Base-by-base conservation (phyloP, 1,140 invertebrate species). In the Conopomorpha cramerella region DNA sequence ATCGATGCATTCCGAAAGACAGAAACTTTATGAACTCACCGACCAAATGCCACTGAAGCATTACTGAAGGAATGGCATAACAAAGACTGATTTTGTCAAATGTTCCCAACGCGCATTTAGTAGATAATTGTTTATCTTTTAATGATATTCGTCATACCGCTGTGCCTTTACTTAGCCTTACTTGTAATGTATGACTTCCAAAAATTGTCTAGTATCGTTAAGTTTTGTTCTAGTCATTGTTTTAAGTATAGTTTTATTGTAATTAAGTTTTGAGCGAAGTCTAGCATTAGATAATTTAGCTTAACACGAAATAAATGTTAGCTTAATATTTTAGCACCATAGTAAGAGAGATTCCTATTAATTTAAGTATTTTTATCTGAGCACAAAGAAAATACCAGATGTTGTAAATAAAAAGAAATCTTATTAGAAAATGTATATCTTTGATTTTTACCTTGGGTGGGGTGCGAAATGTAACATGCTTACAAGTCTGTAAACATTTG, bases 301-400 rank as follows among this genome's bases (percentile, higher is more conserved):
- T 14, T 30, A 11, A 14, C 3, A 6, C 11, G 3, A 11, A 30
- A 6, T 30, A 30, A 30, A 30, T 14, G 13, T n/a, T n/a, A n/a
- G n/a, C n/a, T n/a, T n/a, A n/a, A 30, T 7, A 4, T 37, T 28
- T 28, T 70, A 66, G 67, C 38, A 72, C 61, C 63, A n/a, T n/a
- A n/a, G 34, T 70, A 73, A 68, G 60, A 59, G 27, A 66, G 56
- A 70, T 73, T 73, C 68, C 68, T 73, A 73, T 68, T 70, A 70
- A 49, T 58, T 49, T 70, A 67, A 70, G 59, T 56, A 45, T 10
- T 32, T 11, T n/a, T n/a, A n/a, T n/a, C n/a, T n/a, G n/a, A n/a
- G n/a, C n/a, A n/a, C n/a, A n/a, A n/a, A n/a, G n/a, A n/a, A n/a
- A n/a, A n/a, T n/a, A n/a, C n/a, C n/a, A n/a, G n/a, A n/a, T n/a